Conservation (phyloP, 2,113 vertebrate species). For the Scortum barcoo region DNA sequence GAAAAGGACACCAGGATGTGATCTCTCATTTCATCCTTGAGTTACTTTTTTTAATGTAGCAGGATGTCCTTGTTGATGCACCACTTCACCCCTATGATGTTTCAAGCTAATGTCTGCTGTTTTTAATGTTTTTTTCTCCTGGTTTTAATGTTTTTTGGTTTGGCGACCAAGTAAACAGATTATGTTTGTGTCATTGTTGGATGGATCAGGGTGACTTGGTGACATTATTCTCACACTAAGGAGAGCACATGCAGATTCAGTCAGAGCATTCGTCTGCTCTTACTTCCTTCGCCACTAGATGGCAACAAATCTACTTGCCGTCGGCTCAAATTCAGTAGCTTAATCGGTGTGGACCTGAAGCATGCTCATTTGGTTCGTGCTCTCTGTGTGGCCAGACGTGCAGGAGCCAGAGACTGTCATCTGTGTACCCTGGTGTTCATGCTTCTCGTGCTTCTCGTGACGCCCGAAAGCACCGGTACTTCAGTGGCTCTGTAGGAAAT, state of each 20-base stretch:
- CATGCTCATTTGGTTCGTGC: slow-evolving; percentile 44
- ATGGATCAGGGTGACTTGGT: background rate
- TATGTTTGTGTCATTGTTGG: slow-evolving; percentile 1
- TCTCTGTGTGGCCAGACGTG: slow-evolving; percentile 66
- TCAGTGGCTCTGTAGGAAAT: slow-evolving; percentile 45
- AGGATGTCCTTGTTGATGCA: background rate
- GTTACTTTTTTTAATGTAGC: slow-evolving; percentile 5
- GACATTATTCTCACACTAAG: background rate
- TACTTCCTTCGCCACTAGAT: slow-evolving; percentile 65
- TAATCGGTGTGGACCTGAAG: slow-evolving; percentile 12
- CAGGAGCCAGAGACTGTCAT: slow-evolving; percentile 73
- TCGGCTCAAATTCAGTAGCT: slow-evolving; percentile 22
- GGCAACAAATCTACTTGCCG: slow-evolving; percentile 66
- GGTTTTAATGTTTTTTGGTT: background rate
- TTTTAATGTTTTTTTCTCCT: background rate
- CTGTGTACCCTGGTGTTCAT: slow-evolving; percentile 66
- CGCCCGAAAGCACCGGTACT: slow-evolving; percentile 62
- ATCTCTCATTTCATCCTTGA: slow-evolving; percentile 3
- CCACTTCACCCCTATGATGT: background rate
- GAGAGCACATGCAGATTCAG: background rate
- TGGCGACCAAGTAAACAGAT: slow-evolving; percentile 9
- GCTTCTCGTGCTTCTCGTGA: slow-evolving; percentile 61
- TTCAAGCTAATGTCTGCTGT: background rate
- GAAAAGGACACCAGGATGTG: background rate
- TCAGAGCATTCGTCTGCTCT: background rate